phyloP scores from a whole-genome alignment of 2,797 vertebrate genomes.

The Forpus xanthops region DNA sequence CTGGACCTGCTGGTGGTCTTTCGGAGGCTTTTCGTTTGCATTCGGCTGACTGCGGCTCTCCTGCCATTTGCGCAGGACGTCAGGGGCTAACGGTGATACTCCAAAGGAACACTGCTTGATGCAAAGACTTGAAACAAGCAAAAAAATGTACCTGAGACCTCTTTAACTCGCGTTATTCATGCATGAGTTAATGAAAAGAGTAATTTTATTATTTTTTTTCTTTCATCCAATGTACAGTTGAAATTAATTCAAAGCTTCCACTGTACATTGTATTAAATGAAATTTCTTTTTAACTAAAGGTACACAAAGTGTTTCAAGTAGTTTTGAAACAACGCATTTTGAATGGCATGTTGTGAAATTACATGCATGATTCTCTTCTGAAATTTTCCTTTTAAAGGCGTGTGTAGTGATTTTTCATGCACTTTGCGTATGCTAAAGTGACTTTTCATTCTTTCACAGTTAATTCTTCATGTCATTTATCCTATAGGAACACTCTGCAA shows the following conservation, averaged over 20 bases:
- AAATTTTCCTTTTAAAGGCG: background rate
- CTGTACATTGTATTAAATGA: background rate
- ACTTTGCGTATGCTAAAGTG: background rate
- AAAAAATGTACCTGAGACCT: background rate
- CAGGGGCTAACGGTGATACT: fast-evolving
- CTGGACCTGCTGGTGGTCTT: fast-evolving
- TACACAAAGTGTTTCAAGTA: background rate
- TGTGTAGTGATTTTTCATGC: background rate
- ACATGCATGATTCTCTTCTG: background rate
- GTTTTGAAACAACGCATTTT: background rate
- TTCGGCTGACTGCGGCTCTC: fast-evolving
- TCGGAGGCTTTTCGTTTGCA: fast-evolving
- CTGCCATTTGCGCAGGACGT: fast-evolving
- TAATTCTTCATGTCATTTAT: background rate
- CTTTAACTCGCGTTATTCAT: background rate
- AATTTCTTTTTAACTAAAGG: background rate
- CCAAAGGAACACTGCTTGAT: background rate
- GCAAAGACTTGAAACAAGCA: background rate
- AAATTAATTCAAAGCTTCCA: background rate
- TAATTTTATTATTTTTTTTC: background rate
- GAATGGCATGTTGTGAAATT: background rate
- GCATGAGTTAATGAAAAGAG: background rate
- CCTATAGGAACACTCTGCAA: background rate
- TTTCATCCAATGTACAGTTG: background rate
- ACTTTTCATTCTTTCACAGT: background rate